A percentile compares a stretch with the other conserved stretches of the same genome.
These are phyloP conservation scores for Ormyrus pomaceus DNA, from an alignment of 2,888 invertebrate genomes.

Conservation along the genomic window DNA sequence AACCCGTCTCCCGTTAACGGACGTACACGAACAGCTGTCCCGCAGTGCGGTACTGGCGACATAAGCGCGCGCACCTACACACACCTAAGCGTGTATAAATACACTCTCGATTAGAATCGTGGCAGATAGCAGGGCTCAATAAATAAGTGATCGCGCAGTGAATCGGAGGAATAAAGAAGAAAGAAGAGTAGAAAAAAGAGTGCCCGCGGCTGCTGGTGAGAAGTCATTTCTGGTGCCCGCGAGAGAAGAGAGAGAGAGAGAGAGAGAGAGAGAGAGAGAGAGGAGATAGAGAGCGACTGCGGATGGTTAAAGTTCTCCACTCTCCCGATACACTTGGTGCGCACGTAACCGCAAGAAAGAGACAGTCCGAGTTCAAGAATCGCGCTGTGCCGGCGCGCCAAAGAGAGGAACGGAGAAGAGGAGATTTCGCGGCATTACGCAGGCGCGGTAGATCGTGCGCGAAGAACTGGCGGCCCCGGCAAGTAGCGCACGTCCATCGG, in stretches of 20 bases:
- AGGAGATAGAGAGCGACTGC: not conserved
- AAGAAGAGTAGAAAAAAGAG: not conserved
- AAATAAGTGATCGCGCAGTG: too few species aligned
- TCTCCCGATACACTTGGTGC: too few species aligned
- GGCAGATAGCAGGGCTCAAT: too few species aligned
- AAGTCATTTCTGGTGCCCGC: not conserved
- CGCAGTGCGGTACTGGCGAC: not conserved
- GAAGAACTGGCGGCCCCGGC: not conserved
- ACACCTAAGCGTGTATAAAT: too few species aligned
- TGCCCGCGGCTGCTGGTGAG: not conserved
- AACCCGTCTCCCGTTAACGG: not conserved
- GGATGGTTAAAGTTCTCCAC: too few species aligned
- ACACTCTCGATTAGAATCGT: too few species aligned
- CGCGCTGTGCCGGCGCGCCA: not conserved
- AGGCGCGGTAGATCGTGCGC: conserved; percentile 27
- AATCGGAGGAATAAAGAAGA: too few species aligned
- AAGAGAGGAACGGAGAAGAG: conserved; percentile 13
- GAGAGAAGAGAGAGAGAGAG: not conserved
- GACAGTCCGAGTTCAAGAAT: not conserved
- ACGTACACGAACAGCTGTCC: not conserved
- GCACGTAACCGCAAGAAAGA: not conserved
- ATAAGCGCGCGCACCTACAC: not conserved
- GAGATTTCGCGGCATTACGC: not conserved
- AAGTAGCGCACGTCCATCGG: not conserved
- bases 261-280: not conserved